A percentile compares a stretch with the other conserved stretches of the same genome.
Conservation (phyloP, 2,888 invertebrate genomes). For the Gerris lacustris region DNA sequence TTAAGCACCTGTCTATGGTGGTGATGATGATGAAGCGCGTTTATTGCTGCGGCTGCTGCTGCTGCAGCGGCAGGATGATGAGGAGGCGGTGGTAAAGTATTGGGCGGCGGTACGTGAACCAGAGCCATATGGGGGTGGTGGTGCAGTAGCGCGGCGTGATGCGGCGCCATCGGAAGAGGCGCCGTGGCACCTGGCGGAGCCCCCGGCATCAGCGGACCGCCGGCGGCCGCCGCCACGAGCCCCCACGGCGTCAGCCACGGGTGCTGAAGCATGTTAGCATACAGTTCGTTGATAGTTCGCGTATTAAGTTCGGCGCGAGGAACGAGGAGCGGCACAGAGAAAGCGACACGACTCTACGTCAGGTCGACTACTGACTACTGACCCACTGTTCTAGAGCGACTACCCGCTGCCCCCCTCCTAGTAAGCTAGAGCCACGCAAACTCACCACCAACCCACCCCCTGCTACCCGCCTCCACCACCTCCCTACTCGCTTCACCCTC, state of each 20-base stretch:
- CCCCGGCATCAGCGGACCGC: neutral
- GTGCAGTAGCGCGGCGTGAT: neutral
- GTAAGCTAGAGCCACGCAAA: neutral
- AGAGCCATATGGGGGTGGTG: neutral
- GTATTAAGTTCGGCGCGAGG: neutral
- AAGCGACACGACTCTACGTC: neutral
- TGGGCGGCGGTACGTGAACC: neutral
- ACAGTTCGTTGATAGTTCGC: neutral
- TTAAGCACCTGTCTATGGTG: neutral
- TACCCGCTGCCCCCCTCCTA: neutral
- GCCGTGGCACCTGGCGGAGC: neutral
- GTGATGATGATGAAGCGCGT: neutral
- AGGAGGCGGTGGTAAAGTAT: neutral
- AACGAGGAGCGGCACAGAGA: neutral
- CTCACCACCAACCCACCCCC: neutral
- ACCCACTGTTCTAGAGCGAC: neutral
- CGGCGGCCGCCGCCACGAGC: constrained; percentile 3
- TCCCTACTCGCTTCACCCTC: neutral
- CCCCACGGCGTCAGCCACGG: constrained; percentile 5
- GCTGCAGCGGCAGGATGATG: neutral
- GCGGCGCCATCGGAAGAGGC: neutral
- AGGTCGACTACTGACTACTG: neutral
- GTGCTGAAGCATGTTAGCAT: constrained; percentile 1
- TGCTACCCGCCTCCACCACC: neutral
- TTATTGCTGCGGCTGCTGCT: neutral